Evolutionary conservation across 2,797 vertebrate genomes (phyloP), one percentile per base, ranked within the genome.

Genomic region (Alectoris magna): DNA sequence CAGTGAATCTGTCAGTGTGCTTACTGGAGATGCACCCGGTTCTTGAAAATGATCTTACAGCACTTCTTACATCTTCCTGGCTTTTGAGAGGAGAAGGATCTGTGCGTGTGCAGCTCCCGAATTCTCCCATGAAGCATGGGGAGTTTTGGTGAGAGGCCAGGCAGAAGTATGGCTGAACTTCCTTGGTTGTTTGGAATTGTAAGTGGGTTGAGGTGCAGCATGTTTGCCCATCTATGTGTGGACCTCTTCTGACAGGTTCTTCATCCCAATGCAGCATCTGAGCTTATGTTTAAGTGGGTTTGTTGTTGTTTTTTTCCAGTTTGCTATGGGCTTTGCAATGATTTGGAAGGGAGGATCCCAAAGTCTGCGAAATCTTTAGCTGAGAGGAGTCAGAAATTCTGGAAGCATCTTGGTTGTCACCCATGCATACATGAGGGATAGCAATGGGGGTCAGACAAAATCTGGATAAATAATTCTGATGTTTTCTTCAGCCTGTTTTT

Each of bases 171-270:
- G 18, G 36, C 13, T 53, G 39, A n/a, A 41, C 16, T 34, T 44
- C 9, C 14, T 44, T n/a, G 60, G 26, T 17, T 23, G 41, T 23
- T n/a, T n/a, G 15, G 63, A n/a, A 21, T 16, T 44, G 63, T 41
- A 43, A 66, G 44, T 11, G 41, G 31, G 43, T 24, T 14, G 14
- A n/a, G 63, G 21, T 27, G 6, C 3, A 17, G 34, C 26, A 4
- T 14, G 16, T 7, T 55, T 4, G 6, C 11, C 36, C 11, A 6
- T 43, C 49, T 8, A 2, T 5, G 9, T 6, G 3, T 21, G n/a
- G 22, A 36, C 59, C 3, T 75, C 46, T 63, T 14, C 64, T 56
- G 39, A 11, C 12, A 51, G n/a, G 6, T 9, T 69, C 21, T 79
- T 15, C 36, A 15, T 10, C 8, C 62, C 24, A 34, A 18, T 2